A percentile compares a stretch with the other conserved stretches of the same genome.
Evolutionary conservation across 2,113 vertebrate genomes (phyloP).

Genomic region (Pygoscelis adeliae): DNA sequence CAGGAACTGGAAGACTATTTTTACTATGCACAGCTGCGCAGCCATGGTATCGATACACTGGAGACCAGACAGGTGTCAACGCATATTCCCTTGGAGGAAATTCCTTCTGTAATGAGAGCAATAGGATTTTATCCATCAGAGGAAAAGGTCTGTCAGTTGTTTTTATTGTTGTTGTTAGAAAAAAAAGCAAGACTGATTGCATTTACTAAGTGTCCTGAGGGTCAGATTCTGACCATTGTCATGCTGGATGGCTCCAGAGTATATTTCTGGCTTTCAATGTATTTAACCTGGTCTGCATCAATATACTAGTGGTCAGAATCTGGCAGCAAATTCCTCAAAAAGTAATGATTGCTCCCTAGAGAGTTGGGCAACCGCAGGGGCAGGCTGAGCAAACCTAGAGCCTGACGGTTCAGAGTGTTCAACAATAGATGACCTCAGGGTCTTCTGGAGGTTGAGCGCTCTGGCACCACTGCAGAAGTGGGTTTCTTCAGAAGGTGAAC

Average conservation of each 20-base stretch:
- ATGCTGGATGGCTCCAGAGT: background rate
- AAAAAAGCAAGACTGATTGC: background rate
- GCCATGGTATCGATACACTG: constrained; percentile 80
- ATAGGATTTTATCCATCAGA: constrained; percentile 90
- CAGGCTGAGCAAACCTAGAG: background rate
- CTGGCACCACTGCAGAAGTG: background rate
- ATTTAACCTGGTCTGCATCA: background rate
- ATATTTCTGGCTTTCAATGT: background rate
- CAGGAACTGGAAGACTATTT: constrained; percentile 94
- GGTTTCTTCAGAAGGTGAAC: background rate
- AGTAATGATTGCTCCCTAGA: background rate
- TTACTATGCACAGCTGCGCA: constrained; percentile 87
- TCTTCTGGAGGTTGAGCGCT: background rate
- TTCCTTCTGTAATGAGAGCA: constrained; percentile 89
- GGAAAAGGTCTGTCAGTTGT: constrained; percentile 79
- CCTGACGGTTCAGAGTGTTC: background rate
- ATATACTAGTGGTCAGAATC: background rate
- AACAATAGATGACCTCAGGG: background rate
- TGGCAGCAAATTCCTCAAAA: background rate
- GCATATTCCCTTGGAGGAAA: constrained; percentile 82
- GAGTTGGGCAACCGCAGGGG: background rate
- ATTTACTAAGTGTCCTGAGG: background rate
- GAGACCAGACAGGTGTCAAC: constrained; percentile 80
- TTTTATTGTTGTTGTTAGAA: background rate
- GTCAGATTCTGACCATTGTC: background rate